These are phyloP conservation scores for Aquatica leii DNA, from an alignment of 2,888 invertebrate species.

Conservation along the genomic window DNA sequence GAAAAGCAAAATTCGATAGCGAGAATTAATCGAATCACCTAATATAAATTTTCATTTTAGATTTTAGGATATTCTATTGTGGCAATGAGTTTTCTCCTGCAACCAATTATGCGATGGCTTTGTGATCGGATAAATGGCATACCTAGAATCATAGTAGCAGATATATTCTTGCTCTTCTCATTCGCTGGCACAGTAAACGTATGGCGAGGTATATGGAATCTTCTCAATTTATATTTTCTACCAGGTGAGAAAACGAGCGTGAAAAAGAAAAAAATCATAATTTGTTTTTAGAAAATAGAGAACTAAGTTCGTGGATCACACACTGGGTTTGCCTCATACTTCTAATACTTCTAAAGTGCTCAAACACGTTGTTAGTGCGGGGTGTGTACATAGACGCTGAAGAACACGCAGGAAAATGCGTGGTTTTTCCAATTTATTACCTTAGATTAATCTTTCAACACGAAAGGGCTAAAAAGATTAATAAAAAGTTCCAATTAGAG, in stretches of 20 bases:
- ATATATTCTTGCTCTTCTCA: slow-evolving; percentile 78
- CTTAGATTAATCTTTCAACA: slow-evolving; percentile 79
- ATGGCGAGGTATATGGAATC: slow-evolving; percentile 88
- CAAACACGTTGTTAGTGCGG: slow-evolving; percentile 85
- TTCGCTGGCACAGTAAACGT: slow-evolving; percentile 86
- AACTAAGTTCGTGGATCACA: slow-evolving; percentile 83
- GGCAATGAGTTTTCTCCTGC: slow-evolving; percentile 75
- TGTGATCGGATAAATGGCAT: slow-evolving; percentile 74
- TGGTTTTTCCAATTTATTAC: slow-evolving; percentile 85
- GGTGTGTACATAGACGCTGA: slow-evolving; percentile 91
- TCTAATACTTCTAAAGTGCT: slow-evolving; percentile 82
- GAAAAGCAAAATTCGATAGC: too few relatives aligned
- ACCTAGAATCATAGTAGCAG: slow-evolving; percentile 74
- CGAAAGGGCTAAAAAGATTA: slow-evolving; percentile 68
- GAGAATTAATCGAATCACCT: not conserved
- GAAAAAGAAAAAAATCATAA: not conserved
- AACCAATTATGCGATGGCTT: slow-evolving; percentile 76
- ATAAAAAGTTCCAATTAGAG: slow-evolving; percentile 44
- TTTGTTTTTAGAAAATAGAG: slow-evolving; percentile 68
- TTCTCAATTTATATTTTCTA: slow-evolving; percentile 80
- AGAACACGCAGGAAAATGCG: slow-evolving; percentile 82
- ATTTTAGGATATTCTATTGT: slow-evolving; percentile 78
- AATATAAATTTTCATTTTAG: slow-evolving; percentile 57
- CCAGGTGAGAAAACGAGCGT: slow-evolving; percentile 66
- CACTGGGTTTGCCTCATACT: slow-evolving; percentile 77